Evolutionary conservation across 1,140 invertebrate genomes (phyloP), one percentile per base, ranked within the genome.

Genomic region (Euwallacea fornicatus): DNA sequence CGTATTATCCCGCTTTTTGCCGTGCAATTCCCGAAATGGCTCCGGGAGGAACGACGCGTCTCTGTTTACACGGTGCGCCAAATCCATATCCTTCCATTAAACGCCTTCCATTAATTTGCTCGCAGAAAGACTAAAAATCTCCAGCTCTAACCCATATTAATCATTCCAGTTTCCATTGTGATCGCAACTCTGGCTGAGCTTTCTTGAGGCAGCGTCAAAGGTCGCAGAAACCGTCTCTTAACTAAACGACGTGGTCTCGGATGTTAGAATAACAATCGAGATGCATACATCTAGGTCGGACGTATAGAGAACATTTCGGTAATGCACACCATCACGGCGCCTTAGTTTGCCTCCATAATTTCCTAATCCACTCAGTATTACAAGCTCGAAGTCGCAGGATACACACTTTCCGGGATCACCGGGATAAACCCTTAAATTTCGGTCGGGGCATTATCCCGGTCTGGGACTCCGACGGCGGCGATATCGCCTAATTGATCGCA

Each of bases 1-100:
- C 60, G 61, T 53, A 63, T 70, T 70, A 70, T 70, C 69, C 69
- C 47, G 69, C 50, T 70, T 70, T 70, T 70, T 70, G 69, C 69
- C 43, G 41, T 65, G 62, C 69, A 64, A 70, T 70, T 70, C 61
- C 69, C 61, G 61, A 70, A 70, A 70, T 70, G 69, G 69, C 69
- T 70, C 69, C 61, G 54, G 69, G 61, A 53, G 61, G 69, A 44
- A 70, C 41, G 50, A 33, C 62, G 61, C 55, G 42, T 21, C 60
- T 58, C 10, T 9, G 15, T 65, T 33, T 66, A 66, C 43, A 66
- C 55, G 54, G 65, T 58, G 65, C 33, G 53, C 63, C 63, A 66
- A 66, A 43, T 11, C 46, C 13, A 13, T 13, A 50, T 13, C 13
- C 13, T 50, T 10, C 46, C 46, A 10, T 50, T 33, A 33, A 33